phyloP scores from a whole-genome alignment of 2,888 invertebrate genomes.

The Agonopterix heracliana region DNA sequence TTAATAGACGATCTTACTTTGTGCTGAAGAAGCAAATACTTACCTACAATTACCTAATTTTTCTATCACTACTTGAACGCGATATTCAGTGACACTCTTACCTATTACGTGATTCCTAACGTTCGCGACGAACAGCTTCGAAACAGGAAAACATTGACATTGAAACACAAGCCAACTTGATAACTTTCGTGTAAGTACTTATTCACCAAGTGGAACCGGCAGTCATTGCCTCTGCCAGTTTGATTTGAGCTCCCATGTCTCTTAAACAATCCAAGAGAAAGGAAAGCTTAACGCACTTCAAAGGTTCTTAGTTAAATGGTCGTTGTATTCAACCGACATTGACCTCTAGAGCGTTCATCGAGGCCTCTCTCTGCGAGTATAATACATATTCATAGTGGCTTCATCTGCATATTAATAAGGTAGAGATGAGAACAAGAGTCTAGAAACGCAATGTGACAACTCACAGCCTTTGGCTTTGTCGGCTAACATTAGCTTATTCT shows the following conservation, averaged over 20 bases:
- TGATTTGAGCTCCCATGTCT: conserved; percentile 31
- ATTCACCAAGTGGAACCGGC: conserved; percentile 42
- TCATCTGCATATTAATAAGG: conserved; percentile 57
- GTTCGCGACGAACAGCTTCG: neutral
- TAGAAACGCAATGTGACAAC: conserved; percentile 15
- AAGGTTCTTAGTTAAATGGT: conserved; percentile 35
- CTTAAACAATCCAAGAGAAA: conserved; percentile 29
- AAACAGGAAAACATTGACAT: conserved; percentile 20
- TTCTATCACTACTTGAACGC: no score
- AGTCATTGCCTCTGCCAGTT: conserved; percentile 26
- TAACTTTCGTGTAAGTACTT: conserved; percentile 27
- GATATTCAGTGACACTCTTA: no score
- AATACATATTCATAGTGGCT: conserved; percentile 53
- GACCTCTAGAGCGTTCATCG: conserved; percentile 56
- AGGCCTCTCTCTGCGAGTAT: conserved; percentile 49
- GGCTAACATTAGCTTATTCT: no score
- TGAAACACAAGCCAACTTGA: conserved; percentile 24
- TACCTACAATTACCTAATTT: no score
- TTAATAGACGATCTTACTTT: no score
- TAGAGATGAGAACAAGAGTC: conserved; percentile 34
- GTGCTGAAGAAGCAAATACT: no score
- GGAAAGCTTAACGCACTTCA: conserved; percentile 28
- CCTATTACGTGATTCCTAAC: no score
- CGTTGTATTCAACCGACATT: conserved; percentile 52
- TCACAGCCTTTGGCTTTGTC: no score